Base-by-base conservation (phyloP, 2,113 vertebrate species). In the Takifugu bimaculatus region DNA sequence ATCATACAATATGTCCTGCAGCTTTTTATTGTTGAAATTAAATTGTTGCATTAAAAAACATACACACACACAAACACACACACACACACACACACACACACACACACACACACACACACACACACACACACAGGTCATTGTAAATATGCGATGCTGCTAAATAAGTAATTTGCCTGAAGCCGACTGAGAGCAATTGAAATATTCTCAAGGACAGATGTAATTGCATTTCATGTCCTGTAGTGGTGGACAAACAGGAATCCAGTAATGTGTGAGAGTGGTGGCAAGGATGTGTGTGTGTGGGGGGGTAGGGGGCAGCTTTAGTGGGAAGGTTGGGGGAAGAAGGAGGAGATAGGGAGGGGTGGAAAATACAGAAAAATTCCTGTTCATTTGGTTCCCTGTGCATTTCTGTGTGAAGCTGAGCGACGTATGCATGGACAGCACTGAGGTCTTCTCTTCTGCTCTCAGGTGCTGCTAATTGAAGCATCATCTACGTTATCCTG, bases 151-250 rank as follows among this genome's bases (percentile, higher is more conserved):
- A 68, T 63, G 25, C 32, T 72, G 61, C 56, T 68, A 72, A 77
- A 75, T 48, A 65, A 64, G 52, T 82, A 49, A 86, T 78, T 79
- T 78, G 57, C 79, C 58, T 74, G 56, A 68, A 73, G 75, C 39
- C 2, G 35, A 69, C 69, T 61, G 6, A 48, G 27, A 60, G 57
- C 2, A 32, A 74, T n/a, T 78, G 63, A 71, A 80, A 85, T 75
- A 27, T 70, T 83, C 54, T 66, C 78, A 87, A 85, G 81, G 82
- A 80, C 79, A 70, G 62, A 72, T 77, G 71, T 78, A 74, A 86
- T 85, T 83, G 77, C 74, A 78, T 84, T 87, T 79, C 60, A 77
- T 80, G 62, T 77, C 53, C 61, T 63, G 43, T 65, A 53, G 52
- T 64, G 7, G 35, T 57, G 50, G 60, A 69, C 63, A 68, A 54